A percentile compares a stretch with the other conserved stretches of the same genome.
Conservation (phyloP, 2,113 vertebrate genomes). For the Speoplatyrhinus poulsoni region DNA sequence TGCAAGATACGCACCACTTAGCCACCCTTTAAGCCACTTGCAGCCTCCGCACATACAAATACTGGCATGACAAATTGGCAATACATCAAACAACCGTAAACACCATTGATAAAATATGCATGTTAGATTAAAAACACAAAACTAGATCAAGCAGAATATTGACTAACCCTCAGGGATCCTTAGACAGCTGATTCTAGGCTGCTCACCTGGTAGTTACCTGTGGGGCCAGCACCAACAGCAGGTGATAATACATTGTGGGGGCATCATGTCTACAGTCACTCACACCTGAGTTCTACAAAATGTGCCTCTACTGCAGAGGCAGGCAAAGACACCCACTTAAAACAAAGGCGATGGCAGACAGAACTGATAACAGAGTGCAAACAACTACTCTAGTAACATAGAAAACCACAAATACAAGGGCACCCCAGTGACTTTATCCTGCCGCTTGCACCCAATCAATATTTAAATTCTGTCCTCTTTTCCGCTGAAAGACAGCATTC, state of each 20-base stretch:
- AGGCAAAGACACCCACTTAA: background rate
- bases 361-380: background rate
- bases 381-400: background rate
- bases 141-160: too few relatives aligned
- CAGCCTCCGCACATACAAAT: too few relatives aligned
- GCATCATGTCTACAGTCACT: constrained; percentile 31
- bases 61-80: too few relatives aligned
- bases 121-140: too few relatives aligned
- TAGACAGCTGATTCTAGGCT: background rate
- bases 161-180: too few relatives aligned
- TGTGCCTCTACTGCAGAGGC: background rate
- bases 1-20: too few relatives aligned
- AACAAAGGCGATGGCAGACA: background rate
- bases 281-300: background rate
- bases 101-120: too few relatives aligned
- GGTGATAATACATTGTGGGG: constrained; percentile 64
- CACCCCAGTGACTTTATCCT: constrained; percentile 41
- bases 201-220: constrained; percentile 53
- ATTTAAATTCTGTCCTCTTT: constrained; percentile 53
- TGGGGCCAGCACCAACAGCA: constrained; percentile 41
- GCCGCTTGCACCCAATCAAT: constrained; percentile 53
- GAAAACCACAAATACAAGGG: background rate
- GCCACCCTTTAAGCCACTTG: too few relatives aligned
- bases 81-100: too few relatives aligned
- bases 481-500: constrained; percentile 34